Conservation (phyloP, 2,113 vertebrate species). For the Pelodiscus sinensis region DNA sequence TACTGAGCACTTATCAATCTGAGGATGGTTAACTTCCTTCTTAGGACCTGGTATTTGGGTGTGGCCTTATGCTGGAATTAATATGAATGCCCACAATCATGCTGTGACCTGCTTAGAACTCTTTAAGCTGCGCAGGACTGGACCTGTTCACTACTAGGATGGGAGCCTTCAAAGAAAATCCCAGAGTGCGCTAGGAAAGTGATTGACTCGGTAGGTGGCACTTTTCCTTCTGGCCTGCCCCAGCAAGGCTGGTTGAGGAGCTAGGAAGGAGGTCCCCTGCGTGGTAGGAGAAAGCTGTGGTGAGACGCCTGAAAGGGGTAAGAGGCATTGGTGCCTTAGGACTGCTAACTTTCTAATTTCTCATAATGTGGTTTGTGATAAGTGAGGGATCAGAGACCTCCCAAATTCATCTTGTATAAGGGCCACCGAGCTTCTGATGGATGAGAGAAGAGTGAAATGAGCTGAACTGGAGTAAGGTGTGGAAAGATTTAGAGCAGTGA, state of each 20-base stretch:
- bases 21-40: too few relatives aligned
- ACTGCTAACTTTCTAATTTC: too few relatives aligned
- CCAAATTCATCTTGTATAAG: not conserved
- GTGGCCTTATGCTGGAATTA: not conserved
- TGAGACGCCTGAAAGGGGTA: not conserved
- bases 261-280: not conserved
- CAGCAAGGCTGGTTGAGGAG: not conserved
- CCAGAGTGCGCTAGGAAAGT: not conserved
- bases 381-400: not conserved
- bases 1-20: too few relatives aligned
- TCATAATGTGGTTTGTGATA: not conserved
- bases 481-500: not conserved
- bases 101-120: not conserved
- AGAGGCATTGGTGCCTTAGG: not conserved
- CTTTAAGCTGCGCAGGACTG: not conserved
- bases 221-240: not conserved
- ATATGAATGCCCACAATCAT: not conserved
- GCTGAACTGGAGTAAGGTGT: not conserved
- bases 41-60: not conserved
- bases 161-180: not conserved
- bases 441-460: not conserved
- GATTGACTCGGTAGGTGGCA: not conserved
- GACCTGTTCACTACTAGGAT: not conserved
- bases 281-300: too few relatives aligned
- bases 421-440: not conserved